These are phyloP conservation scores for Bugula neritina DNA, from an alignment of 2,888 invertebrate genomes.

Conservation along the genomic window DNA sequence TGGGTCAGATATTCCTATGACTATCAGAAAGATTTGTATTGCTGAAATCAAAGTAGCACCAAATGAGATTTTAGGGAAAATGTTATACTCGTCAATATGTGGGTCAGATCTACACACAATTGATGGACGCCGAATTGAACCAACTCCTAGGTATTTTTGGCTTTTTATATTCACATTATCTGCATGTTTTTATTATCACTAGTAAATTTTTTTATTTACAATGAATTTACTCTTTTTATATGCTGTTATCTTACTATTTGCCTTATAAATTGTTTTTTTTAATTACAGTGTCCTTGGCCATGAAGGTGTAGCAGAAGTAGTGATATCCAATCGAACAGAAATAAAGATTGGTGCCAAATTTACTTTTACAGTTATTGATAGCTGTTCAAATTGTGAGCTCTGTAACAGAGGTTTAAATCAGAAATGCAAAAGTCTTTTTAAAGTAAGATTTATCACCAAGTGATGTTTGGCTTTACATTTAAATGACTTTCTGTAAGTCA, in stretches of 20 bases:
- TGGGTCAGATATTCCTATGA: neutral
- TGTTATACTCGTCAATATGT: constrained; percentile 35
- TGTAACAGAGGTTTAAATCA: constrained; percentile 32
- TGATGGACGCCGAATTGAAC: constrained; percentile 34
- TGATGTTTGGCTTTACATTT: too few species aligned
- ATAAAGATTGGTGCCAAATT: constrained; percentile 32
- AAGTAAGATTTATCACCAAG: too few species aligned
- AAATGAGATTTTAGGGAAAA: constrained; percentile 31
- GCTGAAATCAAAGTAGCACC: neutral
- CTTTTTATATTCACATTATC: too few species aligned
- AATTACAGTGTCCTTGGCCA: constrained; percentile 35
- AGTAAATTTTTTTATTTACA: too few species aligned
- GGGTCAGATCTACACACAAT: constrained; percentile 35
- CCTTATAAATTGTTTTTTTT: too few species aligned
- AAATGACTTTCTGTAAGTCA: too few species aligned
- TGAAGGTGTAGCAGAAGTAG: constrained; percentile 35
- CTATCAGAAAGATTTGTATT: neutral
- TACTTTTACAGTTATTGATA: constrained; percentile 32
- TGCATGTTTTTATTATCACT: too few species aligned
- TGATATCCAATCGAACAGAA: constrained; percentile 28
- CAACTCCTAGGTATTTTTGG: constrained; percentile 35
- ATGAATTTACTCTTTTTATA: too few species aligned
- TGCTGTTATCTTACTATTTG: too few species aligned
- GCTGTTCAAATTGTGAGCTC: constrained; percentile 32
- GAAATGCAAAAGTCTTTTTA: constrained; percentile 31